These are phyloP conservation scores for Patiria miniata DNA, from an alignment of 35 echinoderm and acorn worm species.

Conservation along the genomic window DNA sequence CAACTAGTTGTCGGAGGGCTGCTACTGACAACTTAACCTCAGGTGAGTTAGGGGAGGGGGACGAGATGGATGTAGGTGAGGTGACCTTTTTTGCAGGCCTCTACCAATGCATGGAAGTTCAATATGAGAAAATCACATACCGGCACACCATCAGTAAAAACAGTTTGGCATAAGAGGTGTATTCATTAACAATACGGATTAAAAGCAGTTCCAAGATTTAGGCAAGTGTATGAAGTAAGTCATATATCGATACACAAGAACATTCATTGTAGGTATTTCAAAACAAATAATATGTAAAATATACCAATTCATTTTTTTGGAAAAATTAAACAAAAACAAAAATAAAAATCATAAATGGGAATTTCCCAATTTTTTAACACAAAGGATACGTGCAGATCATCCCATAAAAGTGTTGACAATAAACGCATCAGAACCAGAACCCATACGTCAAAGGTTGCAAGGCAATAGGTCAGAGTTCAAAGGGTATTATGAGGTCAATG, in stretches of 20 bases:
- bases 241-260: too few relatives aligned
- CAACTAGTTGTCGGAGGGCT: not conserved
- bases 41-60: not conserved
- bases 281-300: not conserved
- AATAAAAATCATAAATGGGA: not conserved
- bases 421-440: not conserved
- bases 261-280: not conserved
- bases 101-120: not conserved
- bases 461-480: not conserved
- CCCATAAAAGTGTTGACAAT: not conserved
- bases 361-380: not conserved
- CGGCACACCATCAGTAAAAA: not conserved
- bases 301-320: not conserved
- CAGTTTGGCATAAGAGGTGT: too few relatives aligned
- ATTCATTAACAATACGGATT: too few relatives aligned
- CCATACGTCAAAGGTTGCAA: not conserved
- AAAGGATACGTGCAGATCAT: constrained; percentile 8
- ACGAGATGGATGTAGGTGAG: not conserved
- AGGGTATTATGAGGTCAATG: not conserved
- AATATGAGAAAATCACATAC: constrained; percentile 9
- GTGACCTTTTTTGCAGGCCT: not conserved
- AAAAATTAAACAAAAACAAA: not conserved
- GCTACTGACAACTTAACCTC: not conserved
- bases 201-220: too few relatives aligned
- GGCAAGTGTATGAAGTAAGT: too few relatives aligned